Evolutionary conservation across 2,797 vertebrate species (phyloP).

Genomic region (Sarcoramphus papa): DNA sequence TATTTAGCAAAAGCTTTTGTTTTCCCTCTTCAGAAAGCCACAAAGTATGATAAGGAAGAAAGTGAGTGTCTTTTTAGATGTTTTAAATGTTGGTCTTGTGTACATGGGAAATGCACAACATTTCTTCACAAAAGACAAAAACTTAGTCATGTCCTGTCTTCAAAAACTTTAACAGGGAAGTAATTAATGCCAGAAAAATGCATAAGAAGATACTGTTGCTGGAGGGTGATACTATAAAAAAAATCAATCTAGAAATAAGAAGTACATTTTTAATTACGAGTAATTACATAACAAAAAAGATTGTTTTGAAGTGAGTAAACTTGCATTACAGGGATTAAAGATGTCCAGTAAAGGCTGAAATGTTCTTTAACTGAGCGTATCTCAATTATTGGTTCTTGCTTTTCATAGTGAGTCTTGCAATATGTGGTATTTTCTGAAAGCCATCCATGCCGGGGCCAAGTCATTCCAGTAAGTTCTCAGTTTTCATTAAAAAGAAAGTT

Average conservation of each 20-base stretch:
- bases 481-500: not conserved
- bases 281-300: not conserved
- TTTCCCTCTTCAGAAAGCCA: not conserved
- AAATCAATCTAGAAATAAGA: not conserved
- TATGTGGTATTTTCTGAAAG: not conserved
- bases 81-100: not conserved
- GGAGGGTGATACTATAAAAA: not conserved
- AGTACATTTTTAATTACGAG: not conserved
- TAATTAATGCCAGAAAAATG: not conserved
- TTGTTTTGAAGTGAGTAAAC: not conserved
- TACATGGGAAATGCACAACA: not conserved
- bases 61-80: not conserved
- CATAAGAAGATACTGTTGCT: not conserved
- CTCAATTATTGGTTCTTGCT: not conserved
- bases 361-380: not conserved
- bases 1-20: not conserved
- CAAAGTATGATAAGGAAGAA: not conserved
- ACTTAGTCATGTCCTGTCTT: not conserved
- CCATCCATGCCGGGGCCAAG: not conserved
- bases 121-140: not conserved
- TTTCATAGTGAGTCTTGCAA: not conserved
- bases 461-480: not conserved
- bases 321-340: not conserved
- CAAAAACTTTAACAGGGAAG: not conserved
- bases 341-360: not conserved